Evolutionary conservation across 2,888 invertebrate species (phyloP), one percentile per base, ranked within the genome.

Genomic region (Nomada goodeniana): DNA sequence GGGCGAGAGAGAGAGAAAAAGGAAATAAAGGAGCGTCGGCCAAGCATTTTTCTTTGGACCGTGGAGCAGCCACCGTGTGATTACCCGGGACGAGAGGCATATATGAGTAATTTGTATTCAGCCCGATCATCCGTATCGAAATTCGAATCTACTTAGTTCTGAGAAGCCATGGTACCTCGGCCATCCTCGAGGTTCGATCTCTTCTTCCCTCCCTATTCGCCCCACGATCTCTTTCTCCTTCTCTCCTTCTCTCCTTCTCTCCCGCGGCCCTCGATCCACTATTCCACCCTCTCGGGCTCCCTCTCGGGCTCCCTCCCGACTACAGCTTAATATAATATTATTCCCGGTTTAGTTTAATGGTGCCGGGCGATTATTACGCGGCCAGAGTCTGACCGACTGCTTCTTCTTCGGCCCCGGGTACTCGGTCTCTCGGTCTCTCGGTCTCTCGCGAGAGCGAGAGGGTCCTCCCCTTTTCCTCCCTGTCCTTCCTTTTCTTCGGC

Each of bases 141-240:
- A 93, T 93, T 93, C 93, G 92, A 93, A 93, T 93, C 93, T 93
- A 93, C 93, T 93, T 93, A 93, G 93, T 93, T 93, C 93, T 93
- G 93, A 93, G 93, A 93, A 93, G 92, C 91, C 85, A 86, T 85
- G 89, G 87, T 89, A 86, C 82, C 82, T 80, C 86, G 83, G 76
- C 83, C 84, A 73, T 86, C 85, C 85, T 82, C 85, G 80, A 77
- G 76, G 75, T 83, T 85, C 86, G 84, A 85, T 86, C 86, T 83
- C 77, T 76, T 84, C 83, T 73, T 74, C 70, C 74, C 67, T 76
- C 82, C 71, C 82, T 59, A 69, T 82, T 60, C 5, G 11, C 67
- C 73, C 15, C 10, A 2, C 53, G 9, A 1, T 52, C 26, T 23
- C 76, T 76, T 70, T 50, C 77, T 78, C 76, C 64, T 74, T 74